Base-by-base conservation (phyloP, 2,113 vertebrate genomes). In the Cochlearius cochlearius region DNA sequence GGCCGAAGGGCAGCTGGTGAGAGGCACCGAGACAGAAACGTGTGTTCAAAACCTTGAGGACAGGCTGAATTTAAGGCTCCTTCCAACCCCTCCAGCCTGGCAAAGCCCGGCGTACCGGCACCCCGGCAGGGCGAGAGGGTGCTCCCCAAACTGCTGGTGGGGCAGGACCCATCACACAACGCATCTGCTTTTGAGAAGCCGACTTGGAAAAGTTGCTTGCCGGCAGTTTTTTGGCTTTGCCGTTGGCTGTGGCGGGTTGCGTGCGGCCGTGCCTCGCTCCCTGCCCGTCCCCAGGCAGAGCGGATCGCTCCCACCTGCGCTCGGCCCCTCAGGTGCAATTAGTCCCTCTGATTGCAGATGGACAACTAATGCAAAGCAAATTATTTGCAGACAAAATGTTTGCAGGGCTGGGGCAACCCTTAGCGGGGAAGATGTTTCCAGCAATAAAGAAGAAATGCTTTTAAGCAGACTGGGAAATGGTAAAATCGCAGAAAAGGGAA, bases 81-180 rank as follows among this genome's bases (percentile, higher is more conserved):
- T 85, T 66, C 73, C 18, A 36, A 19, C 15, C 11, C 1, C 15
- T 59, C 67, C 74, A 79, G 59, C 38, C 17, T 59, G 43, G 34
- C 27, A n/a, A 59, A 73, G 45, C 39, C 59, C 5, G 2, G 58
- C 20, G 11, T n/a, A 38, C 34, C 2, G 1, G 41, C n/a, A 32
- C 27, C 7, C 30, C 3, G 0, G 32, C 5, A 3, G 19, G 38
- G 29, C 8, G 22, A 45, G 43, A 68, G 34, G 43, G 20, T 19
- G 43, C 10, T 60, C 52, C 52, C 30, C 5, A 5, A 55, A 84
- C 17, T 0, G 1, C 34, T 52, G 38, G 38, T 0, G 1, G 21
- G 47, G n/a, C 56, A 80, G 10, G 30, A 22, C 16, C n/a, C 1
- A 0, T 67, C 1, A 4, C 45, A 16, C 79, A 45, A 25, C 2